Evolutionary conservation across 2,113 vertebrate species (phyloP), one percentile per base, ranked within the genome.

Genomic region (Zapus hudsonius): DNA sequence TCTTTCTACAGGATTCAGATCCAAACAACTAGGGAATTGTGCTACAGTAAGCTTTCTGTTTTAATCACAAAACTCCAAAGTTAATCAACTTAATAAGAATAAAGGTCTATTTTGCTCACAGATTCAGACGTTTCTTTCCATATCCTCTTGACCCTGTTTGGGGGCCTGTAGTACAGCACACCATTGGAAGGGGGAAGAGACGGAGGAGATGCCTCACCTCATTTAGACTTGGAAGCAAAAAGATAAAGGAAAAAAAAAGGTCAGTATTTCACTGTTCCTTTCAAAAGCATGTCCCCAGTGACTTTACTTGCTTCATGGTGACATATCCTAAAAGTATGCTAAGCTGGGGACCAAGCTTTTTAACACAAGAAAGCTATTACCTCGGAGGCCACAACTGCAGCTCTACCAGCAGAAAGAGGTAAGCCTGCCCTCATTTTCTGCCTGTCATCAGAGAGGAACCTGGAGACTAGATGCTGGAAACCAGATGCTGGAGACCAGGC

Each of bases 1-100:
- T 15, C 31, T 94, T 80, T 31, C 47, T 42, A 90, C 19, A 85
- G 25, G 38, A 91, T 66, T 44, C 36, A 87, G 55, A 84, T 72
- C 11, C 25, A 73, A 31, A 3, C 2, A 73, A 64, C n/a, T 69
- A 20, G 40, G 13, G 33, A 79, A 82, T 59, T 67, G 5, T 33
- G 29, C 44, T 59, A 7, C 16, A 78, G 25, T 47, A 23, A 72
- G 27, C 16, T 66, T 74, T 55, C 69, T 52, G 23, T n/a, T 31
- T 19, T 23, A 55, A 23, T 27, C 22, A 31, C 40, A 74, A 64
- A 74, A 83, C 63, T 15, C 1, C 66, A 25, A n/a, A 73, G 55
- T 52, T 33, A 82, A 38, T 47, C 33, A 73, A 61, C 22, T 31
- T 73, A 63, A 27, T 63, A 22, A 73, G 55, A 20, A 31, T 23